These are phyloP conservation scores for Cheilosia soror DNA, from an alignment of 2,888 invertebrate species.

Conservation along the genomic window DNA sequence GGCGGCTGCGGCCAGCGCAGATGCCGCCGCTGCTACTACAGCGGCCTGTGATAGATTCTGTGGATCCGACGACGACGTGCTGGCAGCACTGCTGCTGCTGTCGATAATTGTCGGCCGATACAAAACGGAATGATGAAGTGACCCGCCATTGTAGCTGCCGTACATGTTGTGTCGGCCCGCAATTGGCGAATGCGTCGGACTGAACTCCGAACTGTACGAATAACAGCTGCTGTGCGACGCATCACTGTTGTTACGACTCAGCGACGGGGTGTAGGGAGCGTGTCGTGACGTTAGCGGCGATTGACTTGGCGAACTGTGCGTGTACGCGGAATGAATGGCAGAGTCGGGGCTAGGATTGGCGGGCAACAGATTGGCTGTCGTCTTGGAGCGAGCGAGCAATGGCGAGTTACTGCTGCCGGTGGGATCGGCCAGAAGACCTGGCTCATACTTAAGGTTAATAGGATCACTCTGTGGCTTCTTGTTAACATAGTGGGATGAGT, in stretches of 20 bases:
- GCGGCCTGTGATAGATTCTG: slow-evolving; percentile 80
- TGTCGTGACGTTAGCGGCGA: slow-evolving; percentile 94
- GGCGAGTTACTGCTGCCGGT: slow-evolving; percentile 86
- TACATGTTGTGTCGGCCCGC: slow-evolving; percentile 86
- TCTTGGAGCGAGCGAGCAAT: slow-evolving; percentile 87
- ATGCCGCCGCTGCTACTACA: slow-evolving; percentile 71
- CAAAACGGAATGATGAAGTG: slow-evolving; percentile 85
- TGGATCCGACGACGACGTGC: slow-evolving; percentile 66
- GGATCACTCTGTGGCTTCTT: slow-evolving; percentile 81
- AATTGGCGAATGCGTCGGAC: slow-evolving; percentile 95
- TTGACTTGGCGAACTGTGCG: slow-evolving; percentile 92
- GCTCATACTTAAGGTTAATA: slow-evolving; percentile 83
- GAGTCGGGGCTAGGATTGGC: slow-evolving; percentile 95
- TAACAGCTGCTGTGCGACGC: slow-evolving; percentile 95
- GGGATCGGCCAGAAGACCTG: slow-evolving; percentile 77
- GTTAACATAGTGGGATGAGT: slow-evolving; percentile 67
- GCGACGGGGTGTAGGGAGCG: slow-evolving; percentile 91
- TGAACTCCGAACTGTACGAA: slow-evolving; percentile 92
- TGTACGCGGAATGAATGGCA: slow-evolving; percentile 94
- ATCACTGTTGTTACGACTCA: slow-evolving; percentile 95
- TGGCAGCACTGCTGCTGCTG: slow-evolving; percentile 74
- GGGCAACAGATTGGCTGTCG: slow-evolving; percentile 86
- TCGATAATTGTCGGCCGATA: slow-evolving; percentile 84
- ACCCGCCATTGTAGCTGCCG: slow-evolving; percentile 79
- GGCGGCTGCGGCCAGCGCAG: slow-evolving; percentile 71